These are phyloP conservation scores for Megalonaias nervosa DNA, from an alignment of 1,140 invertebrate genomes.

Conservation along the genomic window DNA sequence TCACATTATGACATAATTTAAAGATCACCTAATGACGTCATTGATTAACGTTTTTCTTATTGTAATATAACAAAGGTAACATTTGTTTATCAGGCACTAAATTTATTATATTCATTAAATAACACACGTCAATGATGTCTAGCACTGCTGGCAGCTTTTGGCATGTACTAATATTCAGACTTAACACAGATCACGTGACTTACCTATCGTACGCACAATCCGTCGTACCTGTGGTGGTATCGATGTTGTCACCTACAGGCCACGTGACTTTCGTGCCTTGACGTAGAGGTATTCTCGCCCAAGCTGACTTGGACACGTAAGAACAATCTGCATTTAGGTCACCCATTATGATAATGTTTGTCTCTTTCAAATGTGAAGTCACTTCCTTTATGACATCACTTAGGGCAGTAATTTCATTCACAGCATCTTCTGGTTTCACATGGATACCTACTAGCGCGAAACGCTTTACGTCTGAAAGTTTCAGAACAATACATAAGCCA, in stretches of 20 bases:
- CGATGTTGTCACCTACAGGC: slow-evolving; percentile 61
- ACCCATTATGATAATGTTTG: slow-evolving; percentile 58
- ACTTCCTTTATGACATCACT: slow-evolving; percentile 29
- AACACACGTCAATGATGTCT: too few relatives aligned
- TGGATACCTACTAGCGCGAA: slow-evolving; percentile 41
- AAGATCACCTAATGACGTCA: too few relatives aligned
- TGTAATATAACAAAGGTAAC: too few relatives aligned
- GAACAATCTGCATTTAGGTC: slow-evolving; percentile 70
- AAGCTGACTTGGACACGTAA: slow-evolving; percentile 58
- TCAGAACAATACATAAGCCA: too few relatives aligned
- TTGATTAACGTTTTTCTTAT: too few relatives aligned
- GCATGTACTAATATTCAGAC: too few relatives aligned
- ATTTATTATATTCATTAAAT: too few relatives aligned
- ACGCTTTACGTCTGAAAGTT: too few relatives aligned
- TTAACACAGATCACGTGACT: too few relatives aligned
- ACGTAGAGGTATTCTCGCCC: slow-evolving; percentile 54
- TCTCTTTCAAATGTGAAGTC: slow-evolving; percentile 4
- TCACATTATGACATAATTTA: too few relatives aligned
- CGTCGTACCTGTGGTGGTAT: slow-evolving; percentile 63
- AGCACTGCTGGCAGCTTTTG: too few relatives aligned
- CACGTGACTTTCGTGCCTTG: slow-evolving; percentile 56
- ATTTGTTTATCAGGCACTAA: too few relatives aligned
- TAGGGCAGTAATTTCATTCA: slow-evolving; percentile 35
- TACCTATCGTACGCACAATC: slow-evolving; percentile 69
- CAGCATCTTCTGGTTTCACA: slow-evolving; percentile 28